Base-by-base conservation (phyloP, 1,140 invertebrate genomes). In the Drosophila gunungcola region DNA sequence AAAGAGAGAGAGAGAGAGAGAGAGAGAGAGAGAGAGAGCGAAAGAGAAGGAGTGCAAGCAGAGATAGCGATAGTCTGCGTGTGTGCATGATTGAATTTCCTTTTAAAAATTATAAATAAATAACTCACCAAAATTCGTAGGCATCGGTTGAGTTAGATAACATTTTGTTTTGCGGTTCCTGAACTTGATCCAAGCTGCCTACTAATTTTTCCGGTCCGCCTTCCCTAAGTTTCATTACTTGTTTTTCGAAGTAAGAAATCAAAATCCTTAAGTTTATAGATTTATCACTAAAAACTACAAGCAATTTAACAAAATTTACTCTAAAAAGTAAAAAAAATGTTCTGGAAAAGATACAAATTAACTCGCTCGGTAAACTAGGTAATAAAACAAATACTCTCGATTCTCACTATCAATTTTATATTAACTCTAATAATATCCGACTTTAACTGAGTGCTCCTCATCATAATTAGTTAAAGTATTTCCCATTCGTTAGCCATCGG, bases 91-190 rank as follows among this genome's bases (percentile, higher is more conserved):
- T 67, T 73, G 68, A 82, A 82, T 77, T 73, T 57, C 62, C 67
- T 78, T 73, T 68, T 38, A 67, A 77, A 81, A 76, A 76, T 54
- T 60, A 76, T 68, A 76, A 68, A 76, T 76, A 76, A 75, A 76
- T 76, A 67, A 68, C 34, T 43, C 42, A 69, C 51, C 68, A 42
- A 70, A 70, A 70, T 69, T 55, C 65, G 68, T 70, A 70, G 64
- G 16, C 68, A 70, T 56, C 43, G 52, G 16, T 70, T 38, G 51
- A 52, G 61, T 51, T 67, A 67, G 64, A 65, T 51, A 51, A 52
- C 49, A 46, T 70, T 70, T 70, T 39, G 64, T 46, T 69, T 70
- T 70, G 63, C 25, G 63, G 63, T 63, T 46, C 29, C 16, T 29
- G 16, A 64, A 64, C 69, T 56, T 36, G 38, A 48, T 42, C 39